phyloP scores from a whole-genome alignment of 2,113 vertebrate genomes.

The Etheostoma cragini region DNA sequence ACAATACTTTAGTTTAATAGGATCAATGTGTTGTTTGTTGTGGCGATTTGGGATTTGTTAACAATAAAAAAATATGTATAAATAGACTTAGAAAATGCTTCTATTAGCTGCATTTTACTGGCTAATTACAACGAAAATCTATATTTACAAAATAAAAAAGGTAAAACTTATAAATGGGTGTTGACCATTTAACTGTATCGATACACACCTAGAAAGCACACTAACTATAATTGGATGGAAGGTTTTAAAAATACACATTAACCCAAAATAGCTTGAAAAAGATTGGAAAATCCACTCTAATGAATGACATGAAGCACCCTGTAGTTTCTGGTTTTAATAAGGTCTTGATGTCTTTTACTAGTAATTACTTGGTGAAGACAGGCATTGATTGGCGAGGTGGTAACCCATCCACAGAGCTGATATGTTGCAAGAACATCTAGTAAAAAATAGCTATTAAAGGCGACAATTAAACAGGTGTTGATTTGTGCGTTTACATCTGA shows the following conservation, averaged over 20 bases:
- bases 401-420: slow-evolving; percentile 12
- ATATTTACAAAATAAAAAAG: not conserved
- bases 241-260: slow-evolving; percentile 5
- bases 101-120: not conserved
- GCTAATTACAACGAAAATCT: not conserved
- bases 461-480: slow-evolving; percentile 32
- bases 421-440: slow-evolving; percentile 25
- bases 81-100: not conserved
- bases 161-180: not conserved
- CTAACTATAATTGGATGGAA: not conserved
- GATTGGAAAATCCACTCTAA: not conserved
- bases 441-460: slow-evolving; percentile 13
- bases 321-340: slow-evolving; percentile 19
- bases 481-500: not conserved
- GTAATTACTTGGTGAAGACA: slow-evolving; percentile 26
- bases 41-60: not conserved
- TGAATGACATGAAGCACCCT: not conserved
- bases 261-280: not conserved
- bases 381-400: slow-evolving; percentile 30
- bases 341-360: slow-evolving; percentile 12
- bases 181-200: not conserved
- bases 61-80: not conserved
- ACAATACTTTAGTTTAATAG: too few relatives aligned
- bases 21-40: not conserved
- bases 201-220: not conserved